Percentiles rank a stretch among this genome's conserved stretches.
These are phyloP conservation scores for Clusia tigrina DNA, from an alignment of 2,888 invertebrate species.

Conservation along the genomic window DNA sequence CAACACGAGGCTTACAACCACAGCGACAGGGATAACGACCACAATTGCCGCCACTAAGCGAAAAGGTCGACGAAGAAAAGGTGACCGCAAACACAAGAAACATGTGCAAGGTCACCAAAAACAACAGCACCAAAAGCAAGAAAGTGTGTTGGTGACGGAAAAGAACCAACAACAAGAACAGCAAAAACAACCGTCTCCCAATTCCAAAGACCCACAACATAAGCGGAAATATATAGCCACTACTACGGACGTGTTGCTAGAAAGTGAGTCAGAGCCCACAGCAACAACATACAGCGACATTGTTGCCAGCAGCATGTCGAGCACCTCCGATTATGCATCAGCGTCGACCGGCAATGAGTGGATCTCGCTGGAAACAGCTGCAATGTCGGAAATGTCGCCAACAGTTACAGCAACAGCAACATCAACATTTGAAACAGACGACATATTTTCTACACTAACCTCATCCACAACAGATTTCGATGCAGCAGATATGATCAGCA, in stretches of 20 bases:
- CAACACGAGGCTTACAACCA: too few species aligned
- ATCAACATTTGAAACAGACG: conserved; percentile 37
- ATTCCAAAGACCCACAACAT: conserved; percentile 36
- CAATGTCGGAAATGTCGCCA: too few species aligned
- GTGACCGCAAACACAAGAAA: conserved; percentile 33
- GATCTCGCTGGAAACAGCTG: conserved; percentile 25
- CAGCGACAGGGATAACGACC: conserved; percentile 39
- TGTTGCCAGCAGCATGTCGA: conserved; percentile 22
- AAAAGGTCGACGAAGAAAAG: conserved; percentile 58
- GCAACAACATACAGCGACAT: conserved; percentile 18
- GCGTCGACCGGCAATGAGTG: background rate
- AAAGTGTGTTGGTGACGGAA: too few species aligned
- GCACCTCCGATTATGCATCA: conserved; percentile 26
- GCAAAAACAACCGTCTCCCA: conserved; percentile 25
- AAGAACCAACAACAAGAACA: conserved; percentile 27
- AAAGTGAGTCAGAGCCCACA: conserved; percentile 7
- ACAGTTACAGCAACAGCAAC: conserved; percentile 38
- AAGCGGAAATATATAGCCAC: conserved; percentile 32
- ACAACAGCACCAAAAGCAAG: conserved; percentile 17
- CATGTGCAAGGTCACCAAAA: conserved; percentile 20
- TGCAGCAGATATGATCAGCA: conserved; percentile 28
- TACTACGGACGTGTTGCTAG: background rate
- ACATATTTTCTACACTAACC: background rate
- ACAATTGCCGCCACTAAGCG: conserved; percentile 50
- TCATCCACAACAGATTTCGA: conserved; percentile 33